Conservation (phyloP, 2,113 vertebrate species). For the Pseudorasbora parva region DNA sequence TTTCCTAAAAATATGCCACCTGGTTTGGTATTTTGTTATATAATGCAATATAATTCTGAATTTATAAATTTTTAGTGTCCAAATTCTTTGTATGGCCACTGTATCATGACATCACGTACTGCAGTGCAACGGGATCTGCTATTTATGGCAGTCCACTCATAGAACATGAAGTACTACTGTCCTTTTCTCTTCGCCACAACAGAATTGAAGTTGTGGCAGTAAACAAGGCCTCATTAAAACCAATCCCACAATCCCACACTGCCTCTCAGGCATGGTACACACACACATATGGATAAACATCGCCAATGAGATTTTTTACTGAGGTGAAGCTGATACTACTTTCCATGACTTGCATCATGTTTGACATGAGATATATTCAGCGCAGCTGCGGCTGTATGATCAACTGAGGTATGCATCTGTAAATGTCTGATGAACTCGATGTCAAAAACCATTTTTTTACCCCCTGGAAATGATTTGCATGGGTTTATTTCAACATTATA, state of each 20-base stretch:
- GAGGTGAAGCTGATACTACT: neutral
- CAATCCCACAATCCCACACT: neutral
- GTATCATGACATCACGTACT: neutral
- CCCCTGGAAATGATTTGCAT: neutral
- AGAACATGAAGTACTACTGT: neutral
- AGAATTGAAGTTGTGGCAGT: slow-evolving; percentile 25
- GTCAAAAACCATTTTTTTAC: neutral
- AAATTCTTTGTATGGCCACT: neutral
- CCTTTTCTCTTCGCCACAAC: neutral
- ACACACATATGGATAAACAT: slow-evolving; percentile 16
- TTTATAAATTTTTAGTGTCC: neutral
- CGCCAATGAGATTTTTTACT: neutral
- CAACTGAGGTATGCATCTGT: neutral
- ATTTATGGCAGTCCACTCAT: neutral
- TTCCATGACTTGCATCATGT: neutral
- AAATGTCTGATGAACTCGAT: neutral
- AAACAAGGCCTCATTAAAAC: slow-evolving; percentile 61
- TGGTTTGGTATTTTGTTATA: neutral
- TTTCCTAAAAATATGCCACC: neutral
- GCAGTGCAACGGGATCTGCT: neutral
- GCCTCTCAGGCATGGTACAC: slow-evolving; percentile 3
- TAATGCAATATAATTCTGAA: neutral
- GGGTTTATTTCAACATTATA: neutral
- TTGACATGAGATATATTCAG: neutral
- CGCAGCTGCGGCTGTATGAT: neutral